A percentile compares a stretch with the other conserved stretches of the same genome.
Conservation (phyloP, 2,888 invertebrate species). For the Trichogramma evanescens region DNA sequence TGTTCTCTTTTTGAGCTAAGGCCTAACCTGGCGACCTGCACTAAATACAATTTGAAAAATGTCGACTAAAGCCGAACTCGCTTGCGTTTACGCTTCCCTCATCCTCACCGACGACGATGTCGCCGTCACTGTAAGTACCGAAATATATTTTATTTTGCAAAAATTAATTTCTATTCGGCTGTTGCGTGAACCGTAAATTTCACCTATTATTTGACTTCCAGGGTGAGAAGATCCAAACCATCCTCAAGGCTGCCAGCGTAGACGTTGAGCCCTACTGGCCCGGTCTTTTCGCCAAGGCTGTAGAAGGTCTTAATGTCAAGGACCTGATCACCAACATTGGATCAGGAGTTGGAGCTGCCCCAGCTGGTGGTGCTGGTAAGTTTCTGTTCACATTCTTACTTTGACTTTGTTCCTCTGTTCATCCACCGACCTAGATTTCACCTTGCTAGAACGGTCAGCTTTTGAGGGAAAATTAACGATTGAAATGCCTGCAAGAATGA, state of each 20-base stretch:
- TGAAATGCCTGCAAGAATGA: conserved; percentile 26
- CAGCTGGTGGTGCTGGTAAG: conserved; percentile 60
- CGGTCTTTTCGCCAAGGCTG: conserved; percentile 91
- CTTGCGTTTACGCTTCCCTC: conserved; percentile 95
- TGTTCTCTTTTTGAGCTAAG: no score
- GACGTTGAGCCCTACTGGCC: conserved; percentile 99
- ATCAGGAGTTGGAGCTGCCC: conserved; percentile 80
- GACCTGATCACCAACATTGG: conserved; percentile 90
- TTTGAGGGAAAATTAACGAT: conserved; percentile 36
- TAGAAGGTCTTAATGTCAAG: conserved; percentile 90
- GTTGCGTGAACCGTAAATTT: neutral
- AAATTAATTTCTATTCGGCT: conserved; percentile 1
- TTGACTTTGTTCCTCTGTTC: conserved; percentile 31
- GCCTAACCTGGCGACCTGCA: no score
- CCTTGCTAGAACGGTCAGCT: conserved; percentile 36
- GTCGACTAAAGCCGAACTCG: conserved; percentile 89
- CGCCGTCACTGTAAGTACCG: conserved; percentile 85
- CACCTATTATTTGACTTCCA: conserved; percentile 38
- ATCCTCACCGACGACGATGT: conserved; percentile 95
- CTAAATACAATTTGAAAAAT: conserved; percentile 47
- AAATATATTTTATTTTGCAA: no score
- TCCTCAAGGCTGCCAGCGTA: conserved; percentile 93
- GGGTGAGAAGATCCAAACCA: conserved; percentile 95
- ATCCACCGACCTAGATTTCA: conserved; percentile 38
- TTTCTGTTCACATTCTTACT: neutral